Evolutionary conservation across 2,113 vertebrate species (phyloP).

Genomic region (Hymenochirus boettgeri): DNA sequence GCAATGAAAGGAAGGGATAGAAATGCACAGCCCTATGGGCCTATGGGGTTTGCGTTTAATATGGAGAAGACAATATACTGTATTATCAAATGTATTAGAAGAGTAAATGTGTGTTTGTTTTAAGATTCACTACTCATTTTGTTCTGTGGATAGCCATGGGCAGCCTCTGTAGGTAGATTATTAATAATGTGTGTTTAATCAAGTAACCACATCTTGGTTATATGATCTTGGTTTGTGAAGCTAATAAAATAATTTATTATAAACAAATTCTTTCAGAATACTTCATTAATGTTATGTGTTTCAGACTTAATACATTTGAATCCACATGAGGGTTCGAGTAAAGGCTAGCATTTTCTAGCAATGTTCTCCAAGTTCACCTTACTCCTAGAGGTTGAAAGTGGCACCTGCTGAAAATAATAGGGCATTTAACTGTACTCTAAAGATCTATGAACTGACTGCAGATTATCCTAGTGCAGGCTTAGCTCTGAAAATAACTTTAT

Average conservation of each 20-base stretch:
- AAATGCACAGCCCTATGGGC: background rate
- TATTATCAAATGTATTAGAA: too few species aligned
- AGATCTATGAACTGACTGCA: constrained; percentile 29
- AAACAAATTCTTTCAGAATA: background rate
- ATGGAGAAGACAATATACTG: too few species aligned
- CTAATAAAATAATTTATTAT: background rate
- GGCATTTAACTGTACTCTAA: constrained; percentile 36
- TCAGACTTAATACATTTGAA: constrained; percentile 38
- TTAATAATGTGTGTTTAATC: too few species aligned
- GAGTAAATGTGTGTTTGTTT: too few species aligned
- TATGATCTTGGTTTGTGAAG: background rate
- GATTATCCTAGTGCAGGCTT: constrained; percentile 26
- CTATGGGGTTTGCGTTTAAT: too few species aligned
- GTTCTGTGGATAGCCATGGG: too few species aligned
- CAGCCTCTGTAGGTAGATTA: too few species aligned
- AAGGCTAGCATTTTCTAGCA: constrained; percentile 9
- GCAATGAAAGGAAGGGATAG: background rate
- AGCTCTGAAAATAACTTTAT: constrained; percentile 3
- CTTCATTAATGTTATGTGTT: background rate
- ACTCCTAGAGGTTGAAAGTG: constrained; percentile 41
- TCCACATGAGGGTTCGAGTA: constrained; percentile 9
- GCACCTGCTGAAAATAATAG: constrained; percentile 32
- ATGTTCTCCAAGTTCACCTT: constrained; percentile 45
- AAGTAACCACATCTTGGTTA: background rate
- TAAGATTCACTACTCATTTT: too few species aligned